These are phyloP conservation scores for Phasia obesa DNA, from an alignment of 2,888 invertebrate species.

Conservation along the genomic window DNA sequence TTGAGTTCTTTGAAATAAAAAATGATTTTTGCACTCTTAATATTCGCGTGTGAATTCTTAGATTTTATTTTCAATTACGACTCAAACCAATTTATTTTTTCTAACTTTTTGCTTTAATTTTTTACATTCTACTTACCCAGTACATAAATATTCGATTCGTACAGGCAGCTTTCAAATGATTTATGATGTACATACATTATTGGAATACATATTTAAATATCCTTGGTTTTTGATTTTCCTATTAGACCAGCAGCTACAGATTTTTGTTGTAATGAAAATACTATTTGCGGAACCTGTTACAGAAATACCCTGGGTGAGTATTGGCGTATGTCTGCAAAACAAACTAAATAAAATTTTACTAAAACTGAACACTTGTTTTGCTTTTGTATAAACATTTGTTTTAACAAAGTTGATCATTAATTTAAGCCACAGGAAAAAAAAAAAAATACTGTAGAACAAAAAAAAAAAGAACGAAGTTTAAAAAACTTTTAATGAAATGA, in stretches of 20 bases:
- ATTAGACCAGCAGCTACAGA: constrained; percentile 53
- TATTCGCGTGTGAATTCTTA: constrained; percentile 62
- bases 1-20: background rate
- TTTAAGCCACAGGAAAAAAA: constrained; percentile 6
- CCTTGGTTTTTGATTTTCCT: constrained; percentile 28
- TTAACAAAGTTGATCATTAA: constrained; percentile 60
- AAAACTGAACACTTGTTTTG: constrained; percentile 48
- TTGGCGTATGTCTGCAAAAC: constrained; percentile 1
- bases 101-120: background rate
- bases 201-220: constrained; percentile 61
- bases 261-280: constrained; percentile 15
- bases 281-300: constrained; percentile 50
- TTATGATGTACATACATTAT: constrained; percentile 59
- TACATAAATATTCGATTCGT: constrained; percentile 15
- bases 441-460: background rate
- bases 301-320: constrained; percentile 14
- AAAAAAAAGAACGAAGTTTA: constrained; percentile 20
- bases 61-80: constrained; percentile 9
- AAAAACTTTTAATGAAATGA: constrained; percentile 53
- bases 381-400: constrained; percentile 59
- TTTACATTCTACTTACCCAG: constrained; percentile 7
- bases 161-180: constrained; percentile 52
- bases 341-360: constrained; percentile 11
- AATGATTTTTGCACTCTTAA: constrained; percentile 6
- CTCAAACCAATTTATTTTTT: too few relatives aligned